Evolutionary conservation across 2,797 vertebrate genomes (phyloP).

Genomic region (Falco naumanni): DNA sequence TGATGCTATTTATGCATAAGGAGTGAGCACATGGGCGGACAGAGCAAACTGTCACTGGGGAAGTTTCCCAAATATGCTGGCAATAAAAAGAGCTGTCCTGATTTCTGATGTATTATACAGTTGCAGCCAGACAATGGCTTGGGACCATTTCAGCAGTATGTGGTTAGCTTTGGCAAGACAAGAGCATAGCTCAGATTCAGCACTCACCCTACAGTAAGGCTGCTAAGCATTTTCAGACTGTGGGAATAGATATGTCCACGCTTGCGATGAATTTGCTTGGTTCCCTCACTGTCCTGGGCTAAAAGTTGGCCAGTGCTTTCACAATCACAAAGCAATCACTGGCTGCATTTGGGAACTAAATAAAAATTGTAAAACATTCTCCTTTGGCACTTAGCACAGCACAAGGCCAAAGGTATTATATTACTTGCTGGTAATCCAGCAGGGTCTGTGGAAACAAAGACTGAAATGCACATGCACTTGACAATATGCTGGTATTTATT

Average conservation of each 20-base stretch:
- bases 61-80: not conserved
- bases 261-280: not conserved
- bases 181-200: not conserved
- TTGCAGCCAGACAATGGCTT: not conserved
- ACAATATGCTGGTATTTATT: not conserved
- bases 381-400: not conserved
- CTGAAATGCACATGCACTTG: not conserved
- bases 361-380: not conserved
- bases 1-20: not conserved
- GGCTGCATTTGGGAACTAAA: not conserved
- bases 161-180: constrained; percentile 9
- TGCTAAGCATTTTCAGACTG: not conserved
- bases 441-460: not conserved
- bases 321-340: not conserved
- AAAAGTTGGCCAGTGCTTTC: not conserved
- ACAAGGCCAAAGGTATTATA: not conserved
- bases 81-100: not conserved
- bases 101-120: not conserved
- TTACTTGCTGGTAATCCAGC: not conserved
- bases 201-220: not conserved
- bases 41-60: not conserved
- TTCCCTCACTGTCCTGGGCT: not conserved
- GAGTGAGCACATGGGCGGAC: not conserved
- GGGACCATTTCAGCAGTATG: constrained; percentile 13
- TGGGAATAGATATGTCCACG: not conserved